These are phyloP conservation scores for Dasyornis broadbenti DNA, from an alignment of 2,113 vertebrate species.

Conservation along the genomic window DNA sequence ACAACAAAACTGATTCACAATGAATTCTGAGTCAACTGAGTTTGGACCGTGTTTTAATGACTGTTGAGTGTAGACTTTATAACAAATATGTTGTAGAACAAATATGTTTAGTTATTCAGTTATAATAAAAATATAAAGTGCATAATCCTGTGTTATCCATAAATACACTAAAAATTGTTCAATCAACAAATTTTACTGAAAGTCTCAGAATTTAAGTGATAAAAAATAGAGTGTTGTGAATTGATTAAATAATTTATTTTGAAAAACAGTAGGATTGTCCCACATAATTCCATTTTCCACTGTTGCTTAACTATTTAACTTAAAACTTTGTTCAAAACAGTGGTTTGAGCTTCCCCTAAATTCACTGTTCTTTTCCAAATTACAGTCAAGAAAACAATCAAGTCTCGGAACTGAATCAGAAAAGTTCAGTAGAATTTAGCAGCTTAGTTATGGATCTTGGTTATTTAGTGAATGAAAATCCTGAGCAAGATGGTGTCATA, in stretches of 20 bases:
- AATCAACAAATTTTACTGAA: not conserved
- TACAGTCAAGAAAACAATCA: not conserved
- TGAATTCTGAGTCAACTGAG: not conserved
- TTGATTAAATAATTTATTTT: too few relatives aligned
- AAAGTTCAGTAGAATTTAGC: not conserved
- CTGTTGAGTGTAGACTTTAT: not conserved
- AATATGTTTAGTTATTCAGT: not conserved
- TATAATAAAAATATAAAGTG: not conserved
- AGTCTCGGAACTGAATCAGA: not conserved
- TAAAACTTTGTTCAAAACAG: not conserved
- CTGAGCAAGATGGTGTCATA: not conserved
- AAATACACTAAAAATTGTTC: not conserved
- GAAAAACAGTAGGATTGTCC: too few relatives aligned
- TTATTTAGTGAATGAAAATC: not conserved
- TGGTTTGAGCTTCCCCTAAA: not conserved
- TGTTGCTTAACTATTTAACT: not conserved
- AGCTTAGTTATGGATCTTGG: not conserved
- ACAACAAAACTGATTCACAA: not conserved
- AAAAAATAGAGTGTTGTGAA: not conserved
- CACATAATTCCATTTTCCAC: not conserved
- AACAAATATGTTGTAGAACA: not conserved
- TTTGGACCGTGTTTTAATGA: not conserved
- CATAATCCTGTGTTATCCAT: not conserved
- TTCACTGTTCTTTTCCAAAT: not conserved
- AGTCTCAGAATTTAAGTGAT: not conserved